Conservation (phyloP, 2,113 vertebrate genomes). For the Marmota monax region DNA sequence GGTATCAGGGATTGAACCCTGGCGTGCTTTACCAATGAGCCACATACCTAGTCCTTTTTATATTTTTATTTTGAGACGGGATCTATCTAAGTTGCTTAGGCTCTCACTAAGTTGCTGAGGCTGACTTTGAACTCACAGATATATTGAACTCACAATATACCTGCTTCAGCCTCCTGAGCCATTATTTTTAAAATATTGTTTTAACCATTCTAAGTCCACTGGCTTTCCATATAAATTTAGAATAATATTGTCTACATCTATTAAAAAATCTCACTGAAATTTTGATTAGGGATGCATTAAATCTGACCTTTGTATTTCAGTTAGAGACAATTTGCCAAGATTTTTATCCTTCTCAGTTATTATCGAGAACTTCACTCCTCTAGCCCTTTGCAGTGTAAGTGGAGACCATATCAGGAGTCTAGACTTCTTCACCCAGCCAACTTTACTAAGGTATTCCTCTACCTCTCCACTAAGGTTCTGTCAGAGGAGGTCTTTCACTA, state of each 20-base stretch:
- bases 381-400: neutral
- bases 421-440: neutral
- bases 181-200: neutral
- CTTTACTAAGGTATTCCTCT: neutral
- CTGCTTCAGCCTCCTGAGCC: too few relatives aligned
- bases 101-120: too few relatives aligned
- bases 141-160: too few relatives aligned
- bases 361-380: neutral
- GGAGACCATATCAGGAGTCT: neutral
- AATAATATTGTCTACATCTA: neutral
- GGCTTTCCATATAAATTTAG: neutral
- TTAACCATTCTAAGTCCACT: neutral
- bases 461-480: neutral
- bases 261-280: neutral
- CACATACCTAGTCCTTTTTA: too few relatives aligned
- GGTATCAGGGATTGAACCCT: too few relatives aligned
- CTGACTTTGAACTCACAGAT: too few relatives aligned
- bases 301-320: neutral
- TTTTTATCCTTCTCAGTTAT: neutral
- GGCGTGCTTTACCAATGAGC: too few relatives aligned
- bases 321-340: neutral
- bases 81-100: too few relatives aligned
- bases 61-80: too few relatives aligned
- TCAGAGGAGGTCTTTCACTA: neutral
- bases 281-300: slow-evolving; percentile 4